Conservation (phyloP, 1,140 invertebrate genomes). For the Eubasilissa regina region DNA sequence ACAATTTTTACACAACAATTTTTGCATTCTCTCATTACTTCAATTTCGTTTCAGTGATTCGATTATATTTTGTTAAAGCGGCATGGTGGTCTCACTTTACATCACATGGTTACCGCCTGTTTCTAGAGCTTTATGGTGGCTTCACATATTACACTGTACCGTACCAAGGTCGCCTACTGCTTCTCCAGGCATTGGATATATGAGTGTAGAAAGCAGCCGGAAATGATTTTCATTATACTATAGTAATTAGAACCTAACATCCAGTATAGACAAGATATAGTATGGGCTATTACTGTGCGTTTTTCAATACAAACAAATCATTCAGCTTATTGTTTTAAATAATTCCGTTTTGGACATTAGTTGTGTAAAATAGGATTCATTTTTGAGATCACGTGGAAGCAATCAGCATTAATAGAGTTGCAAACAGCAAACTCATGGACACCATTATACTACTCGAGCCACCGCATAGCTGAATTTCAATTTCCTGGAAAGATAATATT, state of each 20-base stretch:
- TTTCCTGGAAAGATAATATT: constrained; percentile 71
- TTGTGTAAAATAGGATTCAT: constrained; percentile 6
- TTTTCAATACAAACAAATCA: constrained; percentile 38
- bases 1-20: constrained; percentile 24
- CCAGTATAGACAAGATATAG: constrained; percentile 1
- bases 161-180: no score
- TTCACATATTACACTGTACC: no score
- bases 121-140: no score
- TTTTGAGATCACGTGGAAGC: constrained; percentile 52
- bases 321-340: constrained; percentile 12
- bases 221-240: not conserved
- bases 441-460: constrained; percentile 54
- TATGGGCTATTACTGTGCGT: constrained; percentile 53
- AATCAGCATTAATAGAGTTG: not conserved
- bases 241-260: constrained; percentile 9
- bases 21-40: constrained; percentile 13
- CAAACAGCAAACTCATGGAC: not conserved
- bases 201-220: no score
- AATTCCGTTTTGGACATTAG: constrained; percentile 33
- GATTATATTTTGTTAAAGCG: constrained; percentile 8
- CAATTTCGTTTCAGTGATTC: constrained; percentile 34
- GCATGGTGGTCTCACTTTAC: not conserved
- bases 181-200: no score
- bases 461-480: constrained; percentile 83
- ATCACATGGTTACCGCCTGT: no score